Evolutionary conservation across 2,797 vertebrate species (phyloP).

Genomic region (Alectoris magna): DNA sequence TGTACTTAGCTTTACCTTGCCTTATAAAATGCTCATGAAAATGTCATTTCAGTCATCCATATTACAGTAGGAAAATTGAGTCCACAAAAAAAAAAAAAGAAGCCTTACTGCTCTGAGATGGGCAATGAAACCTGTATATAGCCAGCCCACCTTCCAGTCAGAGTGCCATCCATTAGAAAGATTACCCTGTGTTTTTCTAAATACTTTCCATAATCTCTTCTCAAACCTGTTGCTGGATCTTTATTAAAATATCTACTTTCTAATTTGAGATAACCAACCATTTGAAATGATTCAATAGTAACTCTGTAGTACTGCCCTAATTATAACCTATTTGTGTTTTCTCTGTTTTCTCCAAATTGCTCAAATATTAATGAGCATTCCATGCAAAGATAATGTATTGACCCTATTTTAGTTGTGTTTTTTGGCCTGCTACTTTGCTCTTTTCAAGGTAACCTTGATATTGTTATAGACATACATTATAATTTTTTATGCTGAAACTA

Average conservation of each 20-base stretch:
- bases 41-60: neutral
- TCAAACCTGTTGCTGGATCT: slow-evolving; percentile 19
- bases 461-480: slow-evolving; percentile 73
- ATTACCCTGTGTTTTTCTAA: neutral
- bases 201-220: neutral
- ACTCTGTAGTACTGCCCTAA: slow-evolving; percentile 32
- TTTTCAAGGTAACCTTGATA: slow-evolving; percentile 82
- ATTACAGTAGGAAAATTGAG: neutral
- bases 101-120: neutral
- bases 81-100: neutral
- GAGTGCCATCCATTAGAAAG: neutral
- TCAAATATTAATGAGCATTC: slow-evolving; percentile 53
- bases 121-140: too few species aligned
- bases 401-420: slow-evolving; percentile 69
- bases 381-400: slow-evolving; percentile 54
- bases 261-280: neutral
- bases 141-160: neutral
- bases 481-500: slow-evolving; percentile 71
- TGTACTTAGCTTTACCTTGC: neutral
- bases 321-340: slow-evolving; percentile 61
- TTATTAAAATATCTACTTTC: slow-evolving; percentile 11
- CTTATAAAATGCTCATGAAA: neutral
- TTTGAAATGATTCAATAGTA: slow-evolving; percentile 31
- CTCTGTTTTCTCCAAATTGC: slow-evolving; percentile 52
- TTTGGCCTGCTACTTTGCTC: slow-evolving; percentile 43